A percentile compares a stretch with the other conserved stretches of the same genome.
These are phyloP conservation scores for Dinomys branickii DNA, from an alignment of 2,113 vertebrate genomes.

Conservation along the genomic window DNA sequence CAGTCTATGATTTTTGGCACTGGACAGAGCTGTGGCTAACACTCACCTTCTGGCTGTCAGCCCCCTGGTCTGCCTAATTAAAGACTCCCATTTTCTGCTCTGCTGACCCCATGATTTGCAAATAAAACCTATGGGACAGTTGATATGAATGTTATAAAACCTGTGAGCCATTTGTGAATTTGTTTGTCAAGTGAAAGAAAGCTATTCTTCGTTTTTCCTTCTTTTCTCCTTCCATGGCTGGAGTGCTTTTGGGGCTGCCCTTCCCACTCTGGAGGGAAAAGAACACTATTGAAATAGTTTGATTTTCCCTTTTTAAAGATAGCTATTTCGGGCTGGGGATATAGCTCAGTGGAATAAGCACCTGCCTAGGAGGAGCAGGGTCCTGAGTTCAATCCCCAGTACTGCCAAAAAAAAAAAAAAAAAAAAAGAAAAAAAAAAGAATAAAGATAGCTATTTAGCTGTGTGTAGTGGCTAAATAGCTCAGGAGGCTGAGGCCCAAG, in stretches of 20 bases:
- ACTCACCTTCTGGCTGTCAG: slow-evolving; percentile 73
- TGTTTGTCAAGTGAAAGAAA: background rate
- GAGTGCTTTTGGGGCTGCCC: background rate
- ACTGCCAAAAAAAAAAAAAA: no score
- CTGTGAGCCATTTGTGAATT: background rate
- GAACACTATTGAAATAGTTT: background rate
- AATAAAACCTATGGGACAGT: slow-evolving; percentile 50
- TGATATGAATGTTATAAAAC: slow-evolving; percentile 55
- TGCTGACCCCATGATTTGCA: slow-evolving; percentile 72
- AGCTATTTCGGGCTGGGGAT: no score
- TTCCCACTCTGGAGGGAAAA: background rate
- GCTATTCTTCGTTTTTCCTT: background rate
- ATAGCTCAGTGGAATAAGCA: no score
- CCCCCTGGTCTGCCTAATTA: slow-evolving; percentile 85
- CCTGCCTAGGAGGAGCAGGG: no score
- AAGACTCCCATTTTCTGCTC: slow-evolving; percentile 79
- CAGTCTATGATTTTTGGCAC: slow-evolving; percentile 78
- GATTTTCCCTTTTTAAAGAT: background rate
- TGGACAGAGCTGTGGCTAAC: slow-evolving; percentile 65
- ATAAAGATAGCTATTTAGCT: background rate
- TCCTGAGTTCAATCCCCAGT: no score
- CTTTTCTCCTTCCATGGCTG: background rate
- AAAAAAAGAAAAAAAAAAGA: no score
- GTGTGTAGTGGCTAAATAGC: background rate
- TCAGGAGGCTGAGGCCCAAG: background rate